Evolutionary conservation across 2,888 invertebrate genomes (phyloP).

Genomic region (Eumerus sabulonum): DNA sequence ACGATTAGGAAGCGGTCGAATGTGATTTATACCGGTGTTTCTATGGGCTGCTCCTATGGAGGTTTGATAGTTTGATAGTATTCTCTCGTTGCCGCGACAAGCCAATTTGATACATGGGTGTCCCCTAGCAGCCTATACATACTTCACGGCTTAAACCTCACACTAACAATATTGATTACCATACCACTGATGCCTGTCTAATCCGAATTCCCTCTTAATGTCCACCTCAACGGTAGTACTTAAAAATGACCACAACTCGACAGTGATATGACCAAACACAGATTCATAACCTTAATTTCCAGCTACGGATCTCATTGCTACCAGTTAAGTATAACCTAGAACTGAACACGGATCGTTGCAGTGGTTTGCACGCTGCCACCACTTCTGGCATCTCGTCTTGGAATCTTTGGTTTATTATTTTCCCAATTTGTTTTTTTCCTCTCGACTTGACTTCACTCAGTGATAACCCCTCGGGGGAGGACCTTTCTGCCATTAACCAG

Average conservation of each 20-base stretch:
- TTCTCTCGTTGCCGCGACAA: too few species aligned
- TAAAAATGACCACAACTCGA: constrained; percentile 44
- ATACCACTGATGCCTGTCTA: constrained; percentile 15
- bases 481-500: constrained; percentile 68
- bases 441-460: neutral
- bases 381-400: neutral
- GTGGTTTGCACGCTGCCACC: constrained; percentile 66
- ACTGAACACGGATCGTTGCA: constrained; percentile 61
- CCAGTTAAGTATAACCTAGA: constrained; percentile 69
- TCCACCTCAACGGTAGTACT: constrained; percentile 54
- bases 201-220: too few species aligned
- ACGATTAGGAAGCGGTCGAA: too few species aligned
- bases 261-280: constrained; percentile 33
- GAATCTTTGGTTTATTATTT: constrained; percentile 27
- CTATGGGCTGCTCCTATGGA: too few species aligned
- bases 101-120: too few species aligned
- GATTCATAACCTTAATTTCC: constrained; percentile 61
- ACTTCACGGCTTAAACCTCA: too few species aligned
- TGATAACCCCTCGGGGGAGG: constrained; percentile 60
- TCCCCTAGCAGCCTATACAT: too few species aligned
- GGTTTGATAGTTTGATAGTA: too few species aligned
- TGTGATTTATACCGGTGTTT: too few species aligned
- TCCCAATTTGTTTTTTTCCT: constrained; percentile 8
- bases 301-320: constrained; percentile 67
- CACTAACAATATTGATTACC: too few species aligned